phyloP scores from a whole-genome alignment of 2,888 invertebrate genomes.

The Pristionchus mayeri region DNA sequence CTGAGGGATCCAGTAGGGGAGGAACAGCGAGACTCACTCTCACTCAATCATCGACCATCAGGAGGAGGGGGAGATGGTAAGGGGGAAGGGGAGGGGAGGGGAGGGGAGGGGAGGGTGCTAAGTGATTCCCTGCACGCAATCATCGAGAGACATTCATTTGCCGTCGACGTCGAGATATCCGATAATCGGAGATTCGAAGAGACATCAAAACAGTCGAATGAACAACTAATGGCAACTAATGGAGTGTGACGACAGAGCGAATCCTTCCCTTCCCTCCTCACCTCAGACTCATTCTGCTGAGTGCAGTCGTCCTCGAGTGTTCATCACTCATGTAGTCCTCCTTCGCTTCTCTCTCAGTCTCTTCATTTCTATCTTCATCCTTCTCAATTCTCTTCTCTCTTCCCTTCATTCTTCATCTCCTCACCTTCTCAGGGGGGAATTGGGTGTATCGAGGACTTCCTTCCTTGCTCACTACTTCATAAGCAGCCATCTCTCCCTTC shows the following conservation, averaged over 20 bases:
- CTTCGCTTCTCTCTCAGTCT: conserved; percentile 36
- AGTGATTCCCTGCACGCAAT: conserved; percentile 27
- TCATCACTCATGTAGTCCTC: conserved; percentile 32
- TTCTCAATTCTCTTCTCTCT: not conserved
- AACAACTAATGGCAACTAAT: too few species aligned
- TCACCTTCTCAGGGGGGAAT: conserved; percentile 50
- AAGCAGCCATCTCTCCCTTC: conserved; percentile 56
- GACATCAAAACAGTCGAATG: not conserved
- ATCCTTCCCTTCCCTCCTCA: not conserved
- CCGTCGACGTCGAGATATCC: not conserved
- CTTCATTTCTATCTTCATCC: not conserved
- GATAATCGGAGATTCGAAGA: not conserved
- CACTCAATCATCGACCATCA: too few species aligned
- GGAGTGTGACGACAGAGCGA: too few species aligned
- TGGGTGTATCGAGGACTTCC: conserved; percentile 54
- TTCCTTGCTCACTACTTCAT: conserved; percentile 52
- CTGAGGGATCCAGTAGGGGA: conserved; percentile 10
- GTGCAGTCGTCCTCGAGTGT: conserved; percentile 14
- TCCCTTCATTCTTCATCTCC: not conserved
- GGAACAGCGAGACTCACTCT: conserved; percentile 12
- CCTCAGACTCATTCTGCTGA: conserved; percentile 42
- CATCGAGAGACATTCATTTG: not conserved
- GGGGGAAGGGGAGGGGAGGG: not conserved
- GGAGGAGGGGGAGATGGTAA: not conserved
- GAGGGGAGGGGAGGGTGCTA: not conserved